These are phyloP conservation scores for Conchocele bisecta DNA, from an alignment of 2,888 invertebrate species.

Conservation along the genomic window DNA sequence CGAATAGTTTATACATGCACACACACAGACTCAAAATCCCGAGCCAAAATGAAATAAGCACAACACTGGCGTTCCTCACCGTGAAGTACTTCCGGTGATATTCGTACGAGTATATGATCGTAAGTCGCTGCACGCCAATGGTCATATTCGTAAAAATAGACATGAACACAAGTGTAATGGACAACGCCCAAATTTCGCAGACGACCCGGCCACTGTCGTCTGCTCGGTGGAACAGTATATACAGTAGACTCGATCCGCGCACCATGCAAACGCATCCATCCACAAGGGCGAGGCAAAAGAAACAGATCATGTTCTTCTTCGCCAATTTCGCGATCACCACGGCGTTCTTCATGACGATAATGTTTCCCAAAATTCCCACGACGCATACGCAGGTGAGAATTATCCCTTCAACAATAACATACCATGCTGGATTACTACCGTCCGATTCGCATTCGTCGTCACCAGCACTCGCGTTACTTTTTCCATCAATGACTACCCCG, in stretches of 20 bases:
- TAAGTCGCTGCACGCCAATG: neutral
- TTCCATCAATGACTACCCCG: too few species aligned
- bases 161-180: neutral
- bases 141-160: neutral
- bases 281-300: neutral
- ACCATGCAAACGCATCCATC: neutral
- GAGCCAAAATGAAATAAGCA: neutral
- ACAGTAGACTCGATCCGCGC: neutral
- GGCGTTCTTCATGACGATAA: neutral
- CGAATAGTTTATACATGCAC: neutral
- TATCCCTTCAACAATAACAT: neutral
- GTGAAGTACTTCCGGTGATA: neutral
- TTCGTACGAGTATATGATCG: neutral
- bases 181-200: neutral
- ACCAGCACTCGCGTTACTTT: too few species aligned
- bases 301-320: neutral
- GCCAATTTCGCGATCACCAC: neutral
- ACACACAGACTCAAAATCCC: neutral
- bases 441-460: too few species aligned
- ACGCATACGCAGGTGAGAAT: neutral
- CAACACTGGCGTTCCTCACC: neutral
- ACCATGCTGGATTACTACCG: too few species aligned
- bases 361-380: neutral
- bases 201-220: neutral
- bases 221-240: neutral